Base-by-base conservation (phyloP, 1,140 invertebrate genomes). In the Eumeta japonica region DNA sequence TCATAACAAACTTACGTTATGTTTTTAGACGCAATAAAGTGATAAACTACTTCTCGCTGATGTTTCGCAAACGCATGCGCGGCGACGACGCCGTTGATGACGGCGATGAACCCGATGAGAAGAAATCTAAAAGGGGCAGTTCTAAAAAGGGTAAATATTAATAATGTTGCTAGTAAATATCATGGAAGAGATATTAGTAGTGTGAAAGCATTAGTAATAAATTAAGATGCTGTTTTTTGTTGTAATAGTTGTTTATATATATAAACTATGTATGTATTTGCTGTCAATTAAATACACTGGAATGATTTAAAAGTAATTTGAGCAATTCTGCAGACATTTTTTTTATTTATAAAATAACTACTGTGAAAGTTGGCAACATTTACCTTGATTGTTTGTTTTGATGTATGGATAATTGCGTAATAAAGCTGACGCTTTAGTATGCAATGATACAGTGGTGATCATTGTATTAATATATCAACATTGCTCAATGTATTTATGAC, bases 11-110 rank as follows among this genome's bases (percentile, higher is more conserved):
- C 12, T 10, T 19, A n/a, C 18, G n/a, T 14, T 4, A 15, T 35
- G n/a, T 16, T 55, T 43, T 5, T 50, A 88, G 93, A 55, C 81
- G 96, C 24, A 94, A 96, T 63, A 95, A 94, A 63, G 91, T 93
- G 10, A 83, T 96, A 68, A 98, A 98, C 77, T 94, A 88, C 62
- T 98, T 97, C 61, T 88, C 89, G 10, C 77, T 98, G 9, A 98
- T 97, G 94, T 82, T 90, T 50, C 82, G 87, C 28, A 94, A 94
- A 59, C 81, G 90, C 28, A 77, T 93, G 49, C 83, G 86, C 38
- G 90, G 90, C 31, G 90, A 93, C 32, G 89, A 92, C 44, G 84
- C 79, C 5, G 84, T 82, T 5, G 90, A 90, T 12, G 81, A 82
- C 11, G 84, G 84, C 2, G 88, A 90, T 35, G 89, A 89, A 15